Conservation (phyloP, 2,797 vertebrate species). For the Decapterus maruadsi region DNA sequence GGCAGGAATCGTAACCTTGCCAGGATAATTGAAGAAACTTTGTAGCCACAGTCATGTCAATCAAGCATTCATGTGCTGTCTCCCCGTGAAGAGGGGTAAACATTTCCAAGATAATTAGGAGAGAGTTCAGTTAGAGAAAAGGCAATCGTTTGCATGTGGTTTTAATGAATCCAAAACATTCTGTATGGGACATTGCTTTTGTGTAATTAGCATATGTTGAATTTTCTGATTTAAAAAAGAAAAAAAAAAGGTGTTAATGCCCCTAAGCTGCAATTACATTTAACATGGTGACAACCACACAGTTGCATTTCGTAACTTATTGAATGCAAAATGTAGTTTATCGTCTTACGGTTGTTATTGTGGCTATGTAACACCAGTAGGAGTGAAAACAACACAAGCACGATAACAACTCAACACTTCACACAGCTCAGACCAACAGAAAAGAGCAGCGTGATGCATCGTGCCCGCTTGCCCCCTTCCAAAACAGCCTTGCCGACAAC, state of each 20-base stretch:
- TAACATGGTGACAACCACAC: constrained; percentile 6
- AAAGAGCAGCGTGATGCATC: constrained; percentile 76
- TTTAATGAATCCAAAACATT: constrained; percentile 62
- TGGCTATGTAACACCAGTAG: constrained; percentile 12
- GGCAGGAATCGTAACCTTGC: constrained; percentile 63
- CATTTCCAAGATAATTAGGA: constrained; percentile 63
- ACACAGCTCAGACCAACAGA: constrained; percentile 66
- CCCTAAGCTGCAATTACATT: constrained; percentile 31
- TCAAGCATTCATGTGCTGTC: constrained; percentile 62
- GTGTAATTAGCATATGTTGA: constrained; percentile 47
- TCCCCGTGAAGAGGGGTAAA: constrained; percentile 59
- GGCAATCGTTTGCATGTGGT: constrained; percentile 49
- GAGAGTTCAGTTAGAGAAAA: constrained; percentile 64
- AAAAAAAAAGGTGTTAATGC: constrained; percentile 13
- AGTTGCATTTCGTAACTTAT: constrained; percentile 16
- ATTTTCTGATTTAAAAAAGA: constrained; percentile 16
- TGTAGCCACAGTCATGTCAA: constrained; percentile 59
- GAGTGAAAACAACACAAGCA: constrained; percentile 48
- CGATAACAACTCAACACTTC: constrained; percentile 45
- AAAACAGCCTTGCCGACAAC: constrained; percentile 72
- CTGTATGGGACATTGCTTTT: constrained; percentile 41
- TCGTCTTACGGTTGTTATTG: constrained; percentile 11
- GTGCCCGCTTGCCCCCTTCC: constrained; percentile 71
- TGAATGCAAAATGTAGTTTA: constrained; percentile 1
- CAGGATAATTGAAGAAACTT: constrained; percentile 71